These are phyloP conservation scores for Eilema sororculum DNA, from an alignment of 2,888 invertebrate genomes.

Conservation along the genomic window DNA sequence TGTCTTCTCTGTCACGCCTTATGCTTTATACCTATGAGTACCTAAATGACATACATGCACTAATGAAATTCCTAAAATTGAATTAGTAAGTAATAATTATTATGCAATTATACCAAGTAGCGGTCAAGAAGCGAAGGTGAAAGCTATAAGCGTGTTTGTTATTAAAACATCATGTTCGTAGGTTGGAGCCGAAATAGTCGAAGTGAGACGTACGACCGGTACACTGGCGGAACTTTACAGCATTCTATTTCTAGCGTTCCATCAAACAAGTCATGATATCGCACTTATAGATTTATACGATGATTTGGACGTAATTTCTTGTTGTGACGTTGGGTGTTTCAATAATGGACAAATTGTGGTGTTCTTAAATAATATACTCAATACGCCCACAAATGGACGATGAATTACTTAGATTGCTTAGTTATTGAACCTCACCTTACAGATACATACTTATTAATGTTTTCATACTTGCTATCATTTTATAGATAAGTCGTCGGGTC, in stretches of 20 bases:
- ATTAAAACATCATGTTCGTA: constrained; percentile 66
- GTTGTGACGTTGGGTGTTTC: constrained; percentile 27
- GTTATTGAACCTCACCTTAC: neutral
- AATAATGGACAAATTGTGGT: constrained; percentile 6
- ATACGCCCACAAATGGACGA: neutral
- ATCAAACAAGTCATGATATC: constrained; percentile 72
- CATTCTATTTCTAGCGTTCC: constrained; percentile 77
- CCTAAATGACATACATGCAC: neutral
- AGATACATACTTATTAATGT: neutral
- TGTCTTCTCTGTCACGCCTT: no score
- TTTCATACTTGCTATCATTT: neutral
- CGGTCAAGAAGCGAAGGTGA: constrained; percentile 67
- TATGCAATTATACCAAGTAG: constrained; percentile 56
- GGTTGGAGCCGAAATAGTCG: constrained; percentile 66
- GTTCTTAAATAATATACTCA: neutral
- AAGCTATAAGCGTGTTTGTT: constrained; percentile 71
- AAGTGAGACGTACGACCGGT: constrained; percentile 76
- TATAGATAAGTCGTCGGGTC: no score
- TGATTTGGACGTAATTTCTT: constrained; percentile 65
- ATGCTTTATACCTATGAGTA: neutral
- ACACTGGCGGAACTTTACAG: constrained; percentile 70
- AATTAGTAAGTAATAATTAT: neutral
- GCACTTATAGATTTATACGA: constrained; percentile 74
- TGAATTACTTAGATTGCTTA: neutral
- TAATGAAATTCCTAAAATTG: neutral